phyloP scores from a whole-genome alignment of 2,888 invertebrate genomes.

The Acrobasis repandana region DNA sequence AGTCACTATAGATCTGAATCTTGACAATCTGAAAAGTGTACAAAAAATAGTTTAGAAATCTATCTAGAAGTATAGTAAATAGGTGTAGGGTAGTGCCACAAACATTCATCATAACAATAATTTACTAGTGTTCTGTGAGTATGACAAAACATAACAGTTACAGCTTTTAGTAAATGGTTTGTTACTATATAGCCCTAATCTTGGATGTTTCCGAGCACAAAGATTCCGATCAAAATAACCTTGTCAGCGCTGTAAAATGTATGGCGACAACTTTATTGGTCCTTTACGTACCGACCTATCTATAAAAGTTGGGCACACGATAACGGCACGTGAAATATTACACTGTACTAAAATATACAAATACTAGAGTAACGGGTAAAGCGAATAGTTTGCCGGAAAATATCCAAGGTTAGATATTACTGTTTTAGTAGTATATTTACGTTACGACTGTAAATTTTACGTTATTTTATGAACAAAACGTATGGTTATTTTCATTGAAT shows the following conservation, averaged over 20 bases:
- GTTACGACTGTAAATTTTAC: too few relatives aligned
- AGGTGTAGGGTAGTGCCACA: too few relatives aligned
- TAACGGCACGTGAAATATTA: slow-evolving; percentile 12
- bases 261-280: slow-evolving; percentile 22
- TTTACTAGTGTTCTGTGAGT: not conserved
- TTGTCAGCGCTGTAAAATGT: slow-evolving; percentile 23
- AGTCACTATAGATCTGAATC: too few relatives aligned
- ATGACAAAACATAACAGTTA: not conserved
- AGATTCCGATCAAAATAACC: slow-evolving; percentile 22
- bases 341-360: slow-evolving; percentile 4
- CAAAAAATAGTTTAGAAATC: too few relatives aligned
- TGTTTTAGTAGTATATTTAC: not conserved
- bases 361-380: not conserved
- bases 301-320: slow-evolving; percentile 19
- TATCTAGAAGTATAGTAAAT: too few relatives aligned
- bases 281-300: slow-evolving; percentile 11
- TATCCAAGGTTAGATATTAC: not conserved
- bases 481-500: too few relatives aligned
- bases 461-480: too few relatives aligned
- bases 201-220: slow-evolving; percentile 18
- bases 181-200: slow-evolving; percentile 18
- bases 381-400: not conserved
- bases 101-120: not conserved
- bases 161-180: slow-evolving; percentile 4
- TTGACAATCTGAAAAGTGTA: too few relatives aligned